Evolutionary conservation across 2,113 vertebrate species (phyloP), one percentile per base, ranked within the genome.

Genomic region (Scortum barcoo): DNA sequence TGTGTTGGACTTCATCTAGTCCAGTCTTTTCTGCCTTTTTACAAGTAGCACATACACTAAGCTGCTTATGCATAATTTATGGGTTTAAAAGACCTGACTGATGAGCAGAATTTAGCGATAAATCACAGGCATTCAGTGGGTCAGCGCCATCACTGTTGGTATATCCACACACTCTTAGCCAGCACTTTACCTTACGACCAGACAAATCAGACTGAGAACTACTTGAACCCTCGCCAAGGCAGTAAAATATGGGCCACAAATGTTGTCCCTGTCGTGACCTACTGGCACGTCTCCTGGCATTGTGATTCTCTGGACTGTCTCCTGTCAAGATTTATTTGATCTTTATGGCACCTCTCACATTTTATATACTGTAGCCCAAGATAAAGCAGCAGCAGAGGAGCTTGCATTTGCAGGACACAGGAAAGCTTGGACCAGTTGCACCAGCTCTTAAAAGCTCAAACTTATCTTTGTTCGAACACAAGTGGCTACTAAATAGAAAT

Each of bases 241-340:
- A 68, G 86, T 92, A 88, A 92, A 89, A 89, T 88, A 93, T 71
- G 88, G 91, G 76, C 90, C 83, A 88, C 89, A 89, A 92, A 84
- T 82, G 86, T 86, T 87, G 88, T 88, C 87, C 81, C 87, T 73
- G 87, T 89, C 67, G 24, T 85, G 90, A 91, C 92, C 90, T 82
- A 63, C 80, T 86, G 85, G 87, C 87, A 87, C 73, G 22, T 91
- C 83, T 91, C 70, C 61, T 88, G 83, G 86, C 88, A 78, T 71
- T 86, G 91, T 86, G 89, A 88, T 93, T 88, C 85, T 87, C 81
- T 19, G 86, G 62, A 84, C 75, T 51, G 85, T 88, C 82, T 87
- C 66, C 84, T 85, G 86, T 86, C 74, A 61, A 65, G 87, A 88
- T 93, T 92, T 92, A 93, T 90, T 79, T 76, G 84, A 92, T 90